Percentiles rank a stretch among this genome's conserved stretches.
Conservation (phyloP, 2,888 invertebrate genomes). For the Pseudococcus viburni region DNA sequence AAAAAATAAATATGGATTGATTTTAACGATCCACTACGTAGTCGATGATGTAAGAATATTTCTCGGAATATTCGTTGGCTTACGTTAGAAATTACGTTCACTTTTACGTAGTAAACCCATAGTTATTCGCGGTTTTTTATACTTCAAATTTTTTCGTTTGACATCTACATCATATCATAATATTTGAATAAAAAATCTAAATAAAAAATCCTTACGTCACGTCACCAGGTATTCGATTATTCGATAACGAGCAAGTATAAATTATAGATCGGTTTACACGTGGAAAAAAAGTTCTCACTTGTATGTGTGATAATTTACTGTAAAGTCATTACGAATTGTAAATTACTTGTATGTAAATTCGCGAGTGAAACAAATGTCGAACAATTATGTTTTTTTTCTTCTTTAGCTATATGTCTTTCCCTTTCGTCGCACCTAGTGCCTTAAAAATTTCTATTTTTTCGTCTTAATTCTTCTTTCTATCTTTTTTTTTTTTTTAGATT, state of each 20-base stretch:
- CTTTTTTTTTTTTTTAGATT: background rate
- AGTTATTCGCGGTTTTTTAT: constrained; percentile 5
- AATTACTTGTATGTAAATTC: constrained; percentile 24
- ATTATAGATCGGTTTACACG: constrained; percentile 30
- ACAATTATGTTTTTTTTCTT: background rate
- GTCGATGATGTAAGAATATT: background rate
- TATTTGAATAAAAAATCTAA: background rate
- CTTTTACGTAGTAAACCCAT: background rate
- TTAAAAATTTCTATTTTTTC: constrained; percentile 33
- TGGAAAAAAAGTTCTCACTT: background rate
- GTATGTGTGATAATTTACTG: constrained; percentile 28
- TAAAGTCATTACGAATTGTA: constrained; percentile 39
- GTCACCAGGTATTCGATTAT: background rate
- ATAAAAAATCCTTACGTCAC: constrained; percentile 22
- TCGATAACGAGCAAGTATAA: background rate
- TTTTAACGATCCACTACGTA: background rate
- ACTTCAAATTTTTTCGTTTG: background rate
- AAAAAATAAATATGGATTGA: background rate
- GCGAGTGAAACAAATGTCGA: constrained; percentile 10
- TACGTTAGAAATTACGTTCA: background rate
- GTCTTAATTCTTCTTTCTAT: background rate
- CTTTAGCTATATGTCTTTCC: constrained; percentile 53
- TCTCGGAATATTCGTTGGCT: constrained; percentile 8
- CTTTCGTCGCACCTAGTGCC: constrained; percentile 54
- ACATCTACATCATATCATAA: background rate